Evolutionary conservation across 2,888 invertebrate genomes (phyloP).

Genomic region (Tachystola acroxantha): DNA sequence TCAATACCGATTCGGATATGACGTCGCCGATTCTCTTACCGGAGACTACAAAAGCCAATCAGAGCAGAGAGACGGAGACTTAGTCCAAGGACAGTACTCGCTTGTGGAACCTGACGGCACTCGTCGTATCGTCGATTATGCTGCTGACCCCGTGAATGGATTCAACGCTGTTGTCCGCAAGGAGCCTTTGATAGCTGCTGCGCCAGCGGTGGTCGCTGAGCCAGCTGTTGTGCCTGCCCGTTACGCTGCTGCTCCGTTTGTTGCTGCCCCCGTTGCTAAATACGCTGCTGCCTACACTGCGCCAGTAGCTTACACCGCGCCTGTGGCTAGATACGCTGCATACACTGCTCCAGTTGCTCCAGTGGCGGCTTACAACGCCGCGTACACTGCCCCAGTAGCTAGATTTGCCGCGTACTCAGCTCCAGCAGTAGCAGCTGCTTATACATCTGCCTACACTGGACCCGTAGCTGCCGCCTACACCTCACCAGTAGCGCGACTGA

Average conservation of each 20-base stretch:
- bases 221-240: constrained; percentile 22
- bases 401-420: constrained; percentile 1
- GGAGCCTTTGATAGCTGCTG: constrained; percentile 41
- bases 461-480: constrained; percentile 1
- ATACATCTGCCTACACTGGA: constrained; percentile 4
- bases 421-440: constrained; percentile 3
- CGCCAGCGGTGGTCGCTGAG: constrained; percentile 31
- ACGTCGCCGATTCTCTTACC: constrained; percentile 56
- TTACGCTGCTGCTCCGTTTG: constrained; percentile 22
- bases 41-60: constrained; percentile 62
- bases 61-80: constrained; percentile 71
- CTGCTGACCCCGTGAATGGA: constrained; percentile 55
- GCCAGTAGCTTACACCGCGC: constrained; percentile 27
- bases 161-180: constrained; percentile 63
- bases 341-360: constrained; percentile 10
- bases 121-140: constrained; percentile 57
- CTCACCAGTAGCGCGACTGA: background rate
- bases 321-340: constrained; percentile 20
- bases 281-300: constrained; percentile 32
- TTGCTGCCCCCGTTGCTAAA: constrained; percentile 14
- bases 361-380: constrained; percentile 31
- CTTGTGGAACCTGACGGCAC: constrained; percentile 57
- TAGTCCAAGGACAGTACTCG: constrained; percentile 65
- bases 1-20: constrained; percentile 71
- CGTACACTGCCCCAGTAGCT: constrained; percentile 21